These are phyloP conservation scores for Bugulina stolonifera DNA, from an alignment of 2,888 invertebrate species.

Conservation along the genomic window DNA sequence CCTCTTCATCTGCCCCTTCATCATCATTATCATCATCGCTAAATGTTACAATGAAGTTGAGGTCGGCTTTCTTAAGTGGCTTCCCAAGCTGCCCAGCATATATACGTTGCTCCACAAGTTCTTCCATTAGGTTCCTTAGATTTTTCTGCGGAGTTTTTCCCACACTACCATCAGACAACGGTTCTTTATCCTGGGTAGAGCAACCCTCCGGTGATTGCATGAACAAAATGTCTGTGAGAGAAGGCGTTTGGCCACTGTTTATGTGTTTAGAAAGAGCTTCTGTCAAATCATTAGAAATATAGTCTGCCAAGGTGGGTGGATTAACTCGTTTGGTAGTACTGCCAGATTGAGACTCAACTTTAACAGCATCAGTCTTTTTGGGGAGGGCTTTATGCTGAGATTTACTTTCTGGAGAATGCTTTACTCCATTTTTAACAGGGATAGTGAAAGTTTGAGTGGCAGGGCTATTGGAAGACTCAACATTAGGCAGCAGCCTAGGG, in stretches of 20 bases:
- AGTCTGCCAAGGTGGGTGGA: background rate
- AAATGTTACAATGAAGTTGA: constrained; percentile 12
- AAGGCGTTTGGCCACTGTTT: background rate
- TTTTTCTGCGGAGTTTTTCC: background rate
- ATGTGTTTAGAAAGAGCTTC: background rate
- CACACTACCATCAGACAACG: background rate
- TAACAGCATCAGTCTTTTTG: too few species aligned
- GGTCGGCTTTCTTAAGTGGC: background rate
- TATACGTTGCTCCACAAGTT: constrained; percentile 6
- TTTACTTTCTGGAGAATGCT: too few species aligned
- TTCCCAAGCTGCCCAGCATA: background rate
- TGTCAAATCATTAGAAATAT: background rate
- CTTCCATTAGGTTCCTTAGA: background rate
- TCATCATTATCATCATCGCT: constrained; percentile 9
- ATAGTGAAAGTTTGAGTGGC: too few species aligned
- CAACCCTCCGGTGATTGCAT: background rate
- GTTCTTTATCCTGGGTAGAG: background rate
- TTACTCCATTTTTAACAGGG: too few species aligned
- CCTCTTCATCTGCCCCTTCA: background rate
- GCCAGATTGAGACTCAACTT: too few species aligned
- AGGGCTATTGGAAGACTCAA: too few species aligned
- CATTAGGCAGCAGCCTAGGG: too few species aligned
- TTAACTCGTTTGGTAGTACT: background rate
- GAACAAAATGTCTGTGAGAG: background rate
- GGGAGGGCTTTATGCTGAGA: too few species aligned